A percentile compares a stretch with the other conserved stretches of the same genome.
phyloP scores from a whole-genome alignment of 1,140 invertebrate genomes.

The Cephus cinctus region DNA sequence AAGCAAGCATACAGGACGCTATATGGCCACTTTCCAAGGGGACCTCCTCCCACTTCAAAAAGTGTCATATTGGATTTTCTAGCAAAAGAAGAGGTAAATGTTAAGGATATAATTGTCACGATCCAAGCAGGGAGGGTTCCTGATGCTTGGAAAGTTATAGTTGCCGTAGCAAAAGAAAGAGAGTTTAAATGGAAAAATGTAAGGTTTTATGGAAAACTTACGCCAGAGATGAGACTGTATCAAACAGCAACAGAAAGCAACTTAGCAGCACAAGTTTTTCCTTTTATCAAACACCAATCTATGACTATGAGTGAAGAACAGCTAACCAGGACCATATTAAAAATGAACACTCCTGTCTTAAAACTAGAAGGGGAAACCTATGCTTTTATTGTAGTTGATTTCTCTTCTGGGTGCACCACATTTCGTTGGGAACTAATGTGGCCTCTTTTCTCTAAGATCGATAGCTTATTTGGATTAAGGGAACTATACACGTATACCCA shows the following conservation, averaged over 20 bases:
- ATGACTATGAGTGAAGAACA: background rate
- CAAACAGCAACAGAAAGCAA: background rate
- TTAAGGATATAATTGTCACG: background rate
- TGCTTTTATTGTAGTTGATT: background rate
- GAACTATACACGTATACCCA: background rate
- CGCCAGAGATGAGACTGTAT: background rate
- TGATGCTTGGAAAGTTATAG: background rate
- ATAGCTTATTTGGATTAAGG: background rate
- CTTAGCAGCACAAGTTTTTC: background rate
- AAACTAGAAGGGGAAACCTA: background rate
- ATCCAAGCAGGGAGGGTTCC: background rate
- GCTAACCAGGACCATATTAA: background rate
- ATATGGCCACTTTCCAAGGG: background rate
- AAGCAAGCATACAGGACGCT: background rate
- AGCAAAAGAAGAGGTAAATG: background rate
- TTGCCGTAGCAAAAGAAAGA: background rate
- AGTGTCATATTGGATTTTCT: background rate
- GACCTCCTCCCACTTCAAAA: background rate
- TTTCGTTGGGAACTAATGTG: background rate
- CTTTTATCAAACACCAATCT: background rate
- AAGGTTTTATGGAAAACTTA: background rate
- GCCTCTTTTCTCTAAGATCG: background rate
- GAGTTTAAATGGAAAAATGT: background rate
- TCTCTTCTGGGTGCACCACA: background rate
- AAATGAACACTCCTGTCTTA: background rate